Evolutionary conservation across 2,797 vertebrate species (phyloP), one percentile per base, ranked within the genome.

Genomic region (Limnodromus scolopaceus): DNA sequence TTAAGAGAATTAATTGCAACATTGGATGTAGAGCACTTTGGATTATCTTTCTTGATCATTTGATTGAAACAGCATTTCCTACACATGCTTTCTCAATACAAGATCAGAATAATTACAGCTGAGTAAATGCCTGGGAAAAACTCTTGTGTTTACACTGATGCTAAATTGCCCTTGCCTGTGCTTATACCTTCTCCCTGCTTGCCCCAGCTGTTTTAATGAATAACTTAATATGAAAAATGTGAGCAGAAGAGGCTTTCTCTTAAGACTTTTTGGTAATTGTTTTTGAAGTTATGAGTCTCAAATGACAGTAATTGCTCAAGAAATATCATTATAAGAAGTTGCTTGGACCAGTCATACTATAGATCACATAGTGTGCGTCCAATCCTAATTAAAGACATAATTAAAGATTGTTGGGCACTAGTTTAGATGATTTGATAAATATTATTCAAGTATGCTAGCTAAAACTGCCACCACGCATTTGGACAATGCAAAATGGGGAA

Each of bases 11-110:
- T 95, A 95, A 82, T 96, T 88, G 85, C 63, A 70, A 48, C 36
- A 18, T 55, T 84, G 70, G 24, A 76, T 79, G 38, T 49, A 72
- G 70, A 96, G 74, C 39, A 53, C 54, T 94, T 91, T 53, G 91
- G 82, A 92, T 96, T 96, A 93, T 94, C 65, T 95, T 87, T 92
- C 82, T 85, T 96, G 69, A 96, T 91, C 58, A 53, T 93, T 95
- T 96, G 92, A 87, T 94, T 85, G 85, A 85, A 90, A 95, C 95
- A 94, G 46, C 24, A 76, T 75, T 88, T 94, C 58, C 51, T 93
- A 81, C 58, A 76, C 43, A 66, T 94, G 89, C 76, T 94, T 94
- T 95, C 68, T 91, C 43, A 92, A 76, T 90, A 81, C 25, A 84
- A 78, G 69, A 90, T 95, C 57, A 88, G 70, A 90, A 93, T 92